These are phyloP conservation scores for Coremacera marginata DNA, from an alignment of 2,888 invertebrate genomes.

Conservation along the genomic window DNA sequence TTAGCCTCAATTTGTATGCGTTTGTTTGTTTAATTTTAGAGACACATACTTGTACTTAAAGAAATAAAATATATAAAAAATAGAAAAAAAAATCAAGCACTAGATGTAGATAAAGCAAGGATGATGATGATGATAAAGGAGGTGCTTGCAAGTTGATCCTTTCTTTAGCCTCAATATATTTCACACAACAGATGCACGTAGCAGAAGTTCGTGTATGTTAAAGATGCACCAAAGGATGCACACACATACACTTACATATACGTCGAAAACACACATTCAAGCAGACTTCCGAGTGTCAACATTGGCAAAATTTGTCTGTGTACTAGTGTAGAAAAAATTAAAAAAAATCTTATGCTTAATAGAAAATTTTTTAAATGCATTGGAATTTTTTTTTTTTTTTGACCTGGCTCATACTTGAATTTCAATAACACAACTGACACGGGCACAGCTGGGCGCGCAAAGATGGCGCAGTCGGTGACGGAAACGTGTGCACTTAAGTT, in stretches of 20 bases:
- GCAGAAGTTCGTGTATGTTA: conserved; percentile 6
- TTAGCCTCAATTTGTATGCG: conserved; percentile 34
- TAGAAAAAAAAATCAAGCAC: not conserved
- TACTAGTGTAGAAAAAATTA: not conserved
- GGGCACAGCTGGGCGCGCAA: too few relatives aligned
- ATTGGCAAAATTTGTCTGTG: not conserved
- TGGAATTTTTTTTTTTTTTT: not conserved
- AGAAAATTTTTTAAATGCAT: not conserved
- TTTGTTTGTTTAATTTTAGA: conserved; percentile 6
- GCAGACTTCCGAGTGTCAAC: conserved; percentile 24
- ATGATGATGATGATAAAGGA: not conserved
- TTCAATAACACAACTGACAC: too few relatives aligned
- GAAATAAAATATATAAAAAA: not conserved
- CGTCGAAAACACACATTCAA: not conserved
- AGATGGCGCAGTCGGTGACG: too few relatives aligned
- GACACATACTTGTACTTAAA: not conserved
- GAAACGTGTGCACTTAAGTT: too few relatives aligned
- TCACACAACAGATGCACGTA: not conserved
- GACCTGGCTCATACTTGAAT: not conserved
- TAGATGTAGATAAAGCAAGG: conserved; percentile 25
- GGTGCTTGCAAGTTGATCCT: conserved; percentile 4
- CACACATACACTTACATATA: conserved; percentile 7
- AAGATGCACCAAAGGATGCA: conserved; percentile 18
- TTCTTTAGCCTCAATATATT: not conserved
- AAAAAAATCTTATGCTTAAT: not conserved